phyloP scores from a whole-genome alignment of 2,113 vertebrate genomes.

The Origma solitaria region DNA sequence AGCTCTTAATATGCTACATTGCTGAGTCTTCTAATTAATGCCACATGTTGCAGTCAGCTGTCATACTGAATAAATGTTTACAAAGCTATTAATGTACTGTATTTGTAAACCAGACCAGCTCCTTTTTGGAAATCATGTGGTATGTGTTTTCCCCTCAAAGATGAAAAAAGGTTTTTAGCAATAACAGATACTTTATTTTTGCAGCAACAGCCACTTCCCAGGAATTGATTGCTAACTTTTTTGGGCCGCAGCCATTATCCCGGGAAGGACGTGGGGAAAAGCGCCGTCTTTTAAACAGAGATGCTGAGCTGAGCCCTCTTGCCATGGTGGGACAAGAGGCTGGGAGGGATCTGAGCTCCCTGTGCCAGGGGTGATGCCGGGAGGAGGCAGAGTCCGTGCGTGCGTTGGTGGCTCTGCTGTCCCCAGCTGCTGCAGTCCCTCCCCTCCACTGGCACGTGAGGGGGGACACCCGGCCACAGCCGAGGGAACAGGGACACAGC shows the following conservation, averaged over 20 bases:
- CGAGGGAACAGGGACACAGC: background rate
- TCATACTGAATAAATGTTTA: constrained; percentile 85
- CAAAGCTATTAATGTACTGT: constrained; percentile 83
- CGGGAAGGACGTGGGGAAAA: background rate
- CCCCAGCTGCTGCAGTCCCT: background rate
- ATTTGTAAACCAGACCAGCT: constrained; percentile 78
- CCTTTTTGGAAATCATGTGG: constrained; percentile 77
- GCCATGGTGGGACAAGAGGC: rapidly evolving
- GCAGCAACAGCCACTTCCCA: constrained; percentile 65
- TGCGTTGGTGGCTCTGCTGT: background rate
- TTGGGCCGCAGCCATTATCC: background rate
- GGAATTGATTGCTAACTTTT: constrained; percentile 61
- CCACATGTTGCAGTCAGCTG: constrained; percentile 80
- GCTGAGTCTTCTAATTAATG: constrained; percentile 81
- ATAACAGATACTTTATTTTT: constrained; percentile 74
- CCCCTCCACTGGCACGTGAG: background rate
- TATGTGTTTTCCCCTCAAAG: constrained; percentile 75
- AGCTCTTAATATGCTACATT: constrained; percentile 73
- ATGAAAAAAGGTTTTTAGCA: constrained; percentile 69
- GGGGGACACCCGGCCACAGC: rapidly evolving
- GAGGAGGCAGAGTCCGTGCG: rapidly evolving
- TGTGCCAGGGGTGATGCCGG: rapidly evolving
- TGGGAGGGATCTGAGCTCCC: background rate
- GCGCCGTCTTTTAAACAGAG: background rate
- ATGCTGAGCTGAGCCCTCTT: background rate